Conservation (phyloP, 2,888 invertebrate genomes). For the Orchestes rusci region DNA sequence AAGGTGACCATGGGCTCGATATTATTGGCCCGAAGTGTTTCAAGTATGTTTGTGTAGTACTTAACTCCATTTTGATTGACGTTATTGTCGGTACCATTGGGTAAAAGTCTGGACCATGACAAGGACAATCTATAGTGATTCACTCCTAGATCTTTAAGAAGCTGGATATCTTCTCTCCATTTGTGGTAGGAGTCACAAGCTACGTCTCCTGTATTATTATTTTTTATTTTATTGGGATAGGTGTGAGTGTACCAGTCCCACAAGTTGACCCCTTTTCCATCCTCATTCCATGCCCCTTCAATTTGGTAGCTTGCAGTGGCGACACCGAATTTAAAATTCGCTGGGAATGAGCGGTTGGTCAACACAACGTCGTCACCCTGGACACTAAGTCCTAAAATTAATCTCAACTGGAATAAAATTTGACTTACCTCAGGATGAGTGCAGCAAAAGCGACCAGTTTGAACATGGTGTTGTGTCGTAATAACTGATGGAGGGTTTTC, state of each 20-base stretch:
- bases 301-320: slow-evolving; percentile 40
- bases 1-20: slow-evolving; percentile 56
- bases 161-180: slow-evolving; percentile 53
- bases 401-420: too few relatives aligned
- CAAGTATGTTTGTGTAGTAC: slow-evolving; percentile 15
- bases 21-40: slow-evolving; percentile 56
- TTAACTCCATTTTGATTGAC: slow-evolving; percentile 19
- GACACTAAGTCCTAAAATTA: too few relatives aligned
- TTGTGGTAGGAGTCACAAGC: slow-evolving; percentile 62
- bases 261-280: slow-evolving; percentile 46
- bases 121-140: slow-evolving; percentile 18
- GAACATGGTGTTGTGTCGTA: too few relatives aligned
- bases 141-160: slow-evolving; percentile 49
- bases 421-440: too few relatives aligned
- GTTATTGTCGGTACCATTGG: slow-evolving; percentile 15
- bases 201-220: slow-evolving; percentile 46
- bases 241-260: slow-evolving; percentile 23
- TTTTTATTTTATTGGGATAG: slow-evolving; percentile 15
- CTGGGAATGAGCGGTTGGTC: slow-evolving; percentile 29
- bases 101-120: slow-evolving; percentile 20
- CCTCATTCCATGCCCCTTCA: slow-evolving; percentile 40
- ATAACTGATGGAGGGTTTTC: too few relatives aligned
- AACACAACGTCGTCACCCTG: too few relatives aligned
- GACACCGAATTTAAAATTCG: slow-evolving; percentile 36
- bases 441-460: too few relatives aligned